Evolutionary conservation across 2,113 vertebrate genomes (phyloP).

Genomic region (Calidris pygmaea): DNA sequence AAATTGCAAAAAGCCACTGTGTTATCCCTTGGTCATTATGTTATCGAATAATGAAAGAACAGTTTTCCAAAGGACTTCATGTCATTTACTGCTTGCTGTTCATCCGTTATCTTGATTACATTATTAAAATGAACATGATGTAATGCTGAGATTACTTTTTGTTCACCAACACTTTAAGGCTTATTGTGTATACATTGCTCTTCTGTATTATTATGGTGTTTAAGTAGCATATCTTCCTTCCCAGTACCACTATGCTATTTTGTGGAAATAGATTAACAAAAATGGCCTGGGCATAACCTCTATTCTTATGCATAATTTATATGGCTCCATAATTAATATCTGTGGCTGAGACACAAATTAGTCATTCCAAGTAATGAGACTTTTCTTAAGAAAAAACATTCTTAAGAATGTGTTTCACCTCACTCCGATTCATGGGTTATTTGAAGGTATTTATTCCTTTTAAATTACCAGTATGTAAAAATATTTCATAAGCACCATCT

Average conservation of each 20-base stretch:
- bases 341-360: slow-evolving; percentile 17
- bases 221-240: background rate
- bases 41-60: background rate
- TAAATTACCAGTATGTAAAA: slow-evolving; percentile 44
- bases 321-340: slow-evolving; percentile 28
- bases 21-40: background rate
- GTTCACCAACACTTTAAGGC: background rate
- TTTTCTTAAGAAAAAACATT: background rate
- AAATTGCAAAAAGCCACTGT: background rate
- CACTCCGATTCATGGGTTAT: background rate
- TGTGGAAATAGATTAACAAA: slow-evolving; percentile 22
- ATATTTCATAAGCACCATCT: background rate
- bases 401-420: background rate
- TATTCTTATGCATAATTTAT: slow-evolving; percentile 6
- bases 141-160: background rate
- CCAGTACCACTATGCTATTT: background rate
- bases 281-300: background rate
- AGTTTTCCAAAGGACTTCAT: background rate
- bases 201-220: background rate
- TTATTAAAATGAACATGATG: background rate
- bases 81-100: background rate
- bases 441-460: slow-evolving; percentile 40
- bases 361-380: slow-evolving; percentile 7
- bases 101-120: background rate
- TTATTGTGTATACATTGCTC: background rate